These are phyloP conservation scores for Gnathonemus echidnorhynchus DNA, from an alignment of 2,113 vertebrate species.

Conservation along the genomic window DNA sequence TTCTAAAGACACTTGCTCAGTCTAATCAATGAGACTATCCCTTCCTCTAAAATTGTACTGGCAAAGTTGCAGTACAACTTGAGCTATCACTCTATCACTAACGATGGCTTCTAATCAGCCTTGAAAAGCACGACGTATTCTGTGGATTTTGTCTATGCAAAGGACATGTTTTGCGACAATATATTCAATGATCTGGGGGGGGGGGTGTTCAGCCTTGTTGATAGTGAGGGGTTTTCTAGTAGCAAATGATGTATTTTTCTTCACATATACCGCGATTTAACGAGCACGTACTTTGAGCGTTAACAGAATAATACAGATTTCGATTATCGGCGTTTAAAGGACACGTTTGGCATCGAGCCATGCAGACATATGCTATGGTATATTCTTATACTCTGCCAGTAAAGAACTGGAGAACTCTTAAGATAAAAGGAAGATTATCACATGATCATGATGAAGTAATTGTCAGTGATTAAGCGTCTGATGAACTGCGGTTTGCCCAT, in stretches of 20 bases:
- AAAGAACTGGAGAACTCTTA: background rate
- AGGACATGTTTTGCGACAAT: background rate
- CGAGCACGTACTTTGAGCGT: background rate
- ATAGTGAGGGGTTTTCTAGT: background rate
- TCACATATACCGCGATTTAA: background rate
- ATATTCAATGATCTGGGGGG: background rate
- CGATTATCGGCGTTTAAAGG: background rate
- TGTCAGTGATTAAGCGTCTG: background rate
- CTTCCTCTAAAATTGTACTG: background rate
- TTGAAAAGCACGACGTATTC: background rate
- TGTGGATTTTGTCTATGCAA: background rate
- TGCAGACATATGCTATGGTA: background rate
- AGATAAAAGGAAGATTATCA: background rate
- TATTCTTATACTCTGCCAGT: constrained; percentile 3
- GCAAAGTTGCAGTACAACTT: background rate
- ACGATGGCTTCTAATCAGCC: background rate
- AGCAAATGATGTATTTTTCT: background rate
- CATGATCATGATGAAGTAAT: background rate
- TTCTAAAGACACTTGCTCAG: background rate
- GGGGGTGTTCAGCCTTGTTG: background rate
- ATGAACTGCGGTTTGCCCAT: background rate
- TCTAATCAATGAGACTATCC: background rate
- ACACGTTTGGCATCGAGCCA: background rate
- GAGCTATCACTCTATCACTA: background rate
- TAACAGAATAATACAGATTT: background rate